A percentile compares a stretch with the other conserved stretches of the same genome.
These are phyloP conservation scores for Hyalella azteca DNA, from an alignment of 2,888 invertebrate species.

Conservation along the genomic window DNA sequence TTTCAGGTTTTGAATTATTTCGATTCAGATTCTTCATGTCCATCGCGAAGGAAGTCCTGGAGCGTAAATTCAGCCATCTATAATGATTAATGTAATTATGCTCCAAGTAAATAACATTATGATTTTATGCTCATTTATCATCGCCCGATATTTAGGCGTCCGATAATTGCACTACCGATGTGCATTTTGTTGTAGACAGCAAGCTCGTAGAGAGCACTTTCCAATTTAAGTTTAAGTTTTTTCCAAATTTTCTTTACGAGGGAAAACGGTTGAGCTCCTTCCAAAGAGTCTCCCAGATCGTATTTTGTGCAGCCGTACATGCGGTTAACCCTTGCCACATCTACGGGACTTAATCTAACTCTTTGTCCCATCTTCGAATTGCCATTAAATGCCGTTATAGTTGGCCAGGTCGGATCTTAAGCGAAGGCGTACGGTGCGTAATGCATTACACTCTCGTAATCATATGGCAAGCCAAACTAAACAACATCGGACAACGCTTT, in stretches of 20 bases:
- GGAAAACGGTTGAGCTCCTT: neutral
- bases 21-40: too few relatives aligned
- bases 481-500: constrained; percentile 25
- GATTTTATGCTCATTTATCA: too few relatives aligned
- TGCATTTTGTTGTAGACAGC: neutral
- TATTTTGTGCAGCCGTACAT: constrained; percentile 35
- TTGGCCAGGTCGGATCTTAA: constrained; percentile 19
- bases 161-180: too few relatives aligned
- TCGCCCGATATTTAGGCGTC: too few relatives aligned
- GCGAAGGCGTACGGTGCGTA: constrained; percentile 39
- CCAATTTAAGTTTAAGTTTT: neutral
- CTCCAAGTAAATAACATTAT: too few relatives aligned
- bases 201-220: neutral
- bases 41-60: too few relatives aligned
- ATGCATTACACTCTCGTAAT: constrained; percentile 38
- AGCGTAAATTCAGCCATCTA: too few relatives aligned
- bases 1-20: too few relatives aligned
- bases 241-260: neutral
- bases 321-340: constrained; percentile 41
- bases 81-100: too few relatives aligned
- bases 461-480: constrained; percentile 37
- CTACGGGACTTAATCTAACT: constrained; percentile 25
- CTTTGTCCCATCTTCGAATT: constrained; percentile 38
- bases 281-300: constrained; percentile 33
- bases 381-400: constrained; percentile 32